Base-by-base conservation (phyloP, 2,888 invertebrate species). In the Cephalotes varians region DNA sequence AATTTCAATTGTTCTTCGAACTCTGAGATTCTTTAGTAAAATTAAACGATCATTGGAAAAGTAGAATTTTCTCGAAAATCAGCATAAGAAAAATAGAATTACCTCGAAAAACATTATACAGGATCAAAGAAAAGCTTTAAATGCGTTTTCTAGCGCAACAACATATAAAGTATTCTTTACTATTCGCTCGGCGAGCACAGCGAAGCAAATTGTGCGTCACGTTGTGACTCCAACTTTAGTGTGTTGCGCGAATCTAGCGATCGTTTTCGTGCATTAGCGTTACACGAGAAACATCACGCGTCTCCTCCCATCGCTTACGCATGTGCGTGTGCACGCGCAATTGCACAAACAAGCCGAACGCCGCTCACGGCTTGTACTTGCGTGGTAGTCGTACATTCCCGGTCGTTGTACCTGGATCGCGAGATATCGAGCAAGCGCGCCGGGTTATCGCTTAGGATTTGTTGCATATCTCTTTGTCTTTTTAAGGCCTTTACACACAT, bases 401-500 rank as follows among this genome's bases (percentile, higher is more conserved):
- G 72, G 71, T 71, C 72, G 72, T 77, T 77, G 84, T 76, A 82
- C 82, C 58, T 58, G 49, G 76, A 76, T 81, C 81, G 81, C 49
- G 65, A 87, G 85, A 85, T 84, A 84, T 74, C 71, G 86, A 82
- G 47, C 73, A 40, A 67, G 28, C 69, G n/a, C 34, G 44, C 65
- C 25, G 12, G 2, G n/a, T 31, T 58, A 64, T 64, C 74, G 76
- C 31, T 74, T 64, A 15, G 58, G 47, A 81, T 85, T 74, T 74
- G 31, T 74, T 44, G 73, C 37, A 15, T 56, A 65, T 76, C 79
- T 47, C 37, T 81, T 49, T 67, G 84, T 71, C 44, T 65, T 65
- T 76, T 67, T 62, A 64, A 44, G 40, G 12, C n/a, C 28, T 51
- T 28, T 21, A 44, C 62, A 49, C 44, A 49, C 44, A 18, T 15